These are phyloP conservation scores for Drosophila falleni DNA, from an alignment of 2,888 invertebrate species.

Conservation along the genomic window DNA sequence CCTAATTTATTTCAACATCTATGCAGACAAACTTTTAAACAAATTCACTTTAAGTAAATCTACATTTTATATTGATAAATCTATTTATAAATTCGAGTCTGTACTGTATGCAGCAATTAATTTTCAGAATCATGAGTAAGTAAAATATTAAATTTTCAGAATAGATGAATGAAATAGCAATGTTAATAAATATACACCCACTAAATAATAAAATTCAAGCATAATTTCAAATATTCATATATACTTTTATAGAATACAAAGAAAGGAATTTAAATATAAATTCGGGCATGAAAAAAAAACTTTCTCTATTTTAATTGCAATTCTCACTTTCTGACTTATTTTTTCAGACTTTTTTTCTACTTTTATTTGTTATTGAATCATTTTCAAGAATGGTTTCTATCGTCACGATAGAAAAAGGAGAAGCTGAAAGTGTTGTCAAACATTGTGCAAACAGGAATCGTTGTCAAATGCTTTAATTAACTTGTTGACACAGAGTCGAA, in stretches of 20 bases:
- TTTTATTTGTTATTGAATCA: not conserved
- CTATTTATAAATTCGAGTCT: too few species aligned
- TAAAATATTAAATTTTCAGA: too few species aligned
- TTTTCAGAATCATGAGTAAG: too few species aligned
- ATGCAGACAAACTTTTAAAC: too few species aligned
- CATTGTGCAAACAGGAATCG: slow-evolving; percentile 48
- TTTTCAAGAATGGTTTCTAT: not conserved
- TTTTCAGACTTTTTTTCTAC: not conserved
- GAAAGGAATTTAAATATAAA: not conserved
- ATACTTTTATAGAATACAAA: not conserved
- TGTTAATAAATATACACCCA: not conserved
- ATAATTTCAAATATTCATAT: not conserved
- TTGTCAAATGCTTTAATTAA: slow-evolving; percentile 77
- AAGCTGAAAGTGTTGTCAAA: slow-evolving; percentile 18
- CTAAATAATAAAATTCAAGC: not conserved
- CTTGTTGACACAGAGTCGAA: slow-evolving; percentile 72
- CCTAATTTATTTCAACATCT: too few species aligned
- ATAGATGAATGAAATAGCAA: not conserved
- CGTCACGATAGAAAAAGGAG: not conserved
- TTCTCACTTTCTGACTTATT: slow-evolving; percentile 1
- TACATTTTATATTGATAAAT: too few species aligned
- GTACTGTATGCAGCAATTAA: too few species aligned
- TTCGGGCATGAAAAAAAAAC: not conserved
- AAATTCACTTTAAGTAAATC: too few species aligned
- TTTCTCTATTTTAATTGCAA: slow-evolving; percentile 1